Evolutionary conservation across 1,140 invertebrate genomes (phyloP), one percentile per base, ranked within the genome.

Genomic region (Phocides pigmalion): DNA sequence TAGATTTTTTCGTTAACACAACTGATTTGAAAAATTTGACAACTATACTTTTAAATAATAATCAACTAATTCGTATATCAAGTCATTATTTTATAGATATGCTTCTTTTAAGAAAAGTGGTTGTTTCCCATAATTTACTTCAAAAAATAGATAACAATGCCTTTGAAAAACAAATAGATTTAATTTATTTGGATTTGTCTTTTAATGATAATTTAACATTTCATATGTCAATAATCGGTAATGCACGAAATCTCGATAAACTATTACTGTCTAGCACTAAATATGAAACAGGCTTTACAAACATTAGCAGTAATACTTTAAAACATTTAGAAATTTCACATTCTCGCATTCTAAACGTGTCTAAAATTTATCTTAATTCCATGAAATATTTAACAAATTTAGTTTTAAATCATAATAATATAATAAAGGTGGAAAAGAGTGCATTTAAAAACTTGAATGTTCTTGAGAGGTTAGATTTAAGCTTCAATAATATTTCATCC

Each of bases 31-130:
- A 12, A 32, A 69, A 74, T 22, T 44, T 88, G 35, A 61, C 41
- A 6, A 64, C 37, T 3, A 39, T 88, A 19, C 44, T 73, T 37
- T 46, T 88, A 20, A 75, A 81, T 47, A 80, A 85, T 56, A 88
- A 88, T 64, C 1, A 63, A 6, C 51, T 88, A 16, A 58, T 53
- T 14, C 20, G 15, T 12, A 66, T 88, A 14, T 64, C 51, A 41
- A 28, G 16, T 8, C 9, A 65, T 46, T 25, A 20, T n/a, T 61
- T 73, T 16, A 42, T 25, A 17, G 56, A 37, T 25, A 62, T 74
- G 51, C 20, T 8, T 1, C 28, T 44, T 14, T 16, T 73, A 12
- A 62, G 14, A 22, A 62, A 41, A 46, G 17, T 72, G 22, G 20
- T 59, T 11, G 28, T 68, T n/a, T 66, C 44, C 14, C 5, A 65